A percentile compares a stretch with the other conserved stretches of the same genome.
phyloP scores from a whole-genome alignment of 2,797 vertebrate genomes.

The Molossus alvarezi region DNA sequence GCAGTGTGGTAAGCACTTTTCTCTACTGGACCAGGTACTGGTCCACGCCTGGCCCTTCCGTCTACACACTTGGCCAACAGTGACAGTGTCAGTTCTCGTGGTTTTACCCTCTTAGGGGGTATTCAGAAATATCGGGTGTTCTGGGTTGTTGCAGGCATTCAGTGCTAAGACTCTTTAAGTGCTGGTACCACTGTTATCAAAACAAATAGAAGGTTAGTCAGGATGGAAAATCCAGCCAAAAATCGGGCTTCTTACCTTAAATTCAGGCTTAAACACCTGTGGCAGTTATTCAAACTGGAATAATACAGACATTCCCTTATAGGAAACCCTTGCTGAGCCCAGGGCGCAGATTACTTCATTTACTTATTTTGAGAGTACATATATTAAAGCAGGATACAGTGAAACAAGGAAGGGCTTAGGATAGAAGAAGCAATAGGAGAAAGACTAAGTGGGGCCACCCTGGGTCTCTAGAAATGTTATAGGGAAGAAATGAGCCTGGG shows the following conservation, averaged over 20 bases:
- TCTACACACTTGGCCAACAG: no score
- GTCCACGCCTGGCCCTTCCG: background rate
- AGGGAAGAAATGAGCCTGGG: no score
- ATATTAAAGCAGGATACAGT: background rate
- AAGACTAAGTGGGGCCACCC: no score
- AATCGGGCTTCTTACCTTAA: background rate
- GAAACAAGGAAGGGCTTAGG: background rate
- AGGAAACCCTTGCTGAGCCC: background rate
- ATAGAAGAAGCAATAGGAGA: background rate
- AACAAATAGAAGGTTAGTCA: background rate
- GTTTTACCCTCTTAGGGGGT: background rate
- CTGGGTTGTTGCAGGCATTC: background rate
- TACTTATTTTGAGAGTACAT: background rate
- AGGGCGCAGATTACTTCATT: background rate
- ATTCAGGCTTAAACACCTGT: background rate
- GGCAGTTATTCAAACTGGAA: background rate
- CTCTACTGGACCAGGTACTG: accelerated
- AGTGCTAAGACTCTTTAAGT: background rate
- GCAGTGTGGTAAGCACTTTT: slow-evolving; percentile 86
- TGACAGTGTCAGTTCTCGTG: background rate
- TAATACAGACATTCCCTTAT: background rate
- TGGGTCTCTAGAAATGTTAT: no score
- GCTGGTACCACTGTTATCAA: background rate
- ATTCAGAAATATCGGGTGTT: background rate
- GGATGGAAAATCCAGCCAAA: slow-evolving; percentile 8